Conservation (phyloP, 2,888 invertebrate genomes). For the Tribolium freemani region DNA sequence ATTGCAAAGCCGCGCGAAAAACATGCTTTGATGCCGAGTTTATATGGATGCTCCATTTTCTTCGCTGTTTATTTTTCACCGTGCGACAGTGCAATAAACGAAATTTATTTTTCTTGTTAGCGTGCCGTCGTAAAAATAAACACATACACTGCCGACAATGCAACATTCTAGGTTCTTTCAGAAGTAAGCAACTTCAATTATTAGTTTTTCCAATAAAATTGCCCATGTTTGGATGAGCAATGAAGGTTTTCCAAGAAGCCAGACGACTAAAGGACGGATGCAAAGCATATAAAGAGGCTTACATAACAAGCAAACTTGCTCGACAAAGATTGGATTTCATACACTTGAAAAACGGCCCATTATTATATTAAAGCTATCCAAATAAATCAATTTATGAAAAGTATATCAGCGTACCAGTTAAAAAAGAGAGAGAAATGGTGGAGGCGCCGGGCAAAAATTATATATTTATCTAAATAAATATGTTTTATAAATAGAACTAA, state of each 20-base stretch:
- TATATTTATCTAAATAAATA: no score
- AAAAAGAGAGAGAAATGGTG: no score
- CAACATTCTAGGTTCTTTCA: background rate
- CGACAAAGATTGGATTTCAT: background rate
- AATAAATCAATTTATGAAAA: background rate
- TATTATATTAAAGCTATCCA: background rate
- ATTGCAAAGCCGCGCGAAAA: background rate
- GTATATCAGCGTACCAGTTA: no score
- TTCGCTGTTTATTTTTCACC: conserved; percentile 22
- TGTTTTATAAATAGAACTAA: no score
- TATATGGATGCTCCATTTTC: conserved; percentile 29
- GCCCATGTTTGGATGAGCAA: background rate
- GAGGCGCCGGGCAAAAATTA: no score
- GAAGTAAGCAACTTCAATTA: background rate
- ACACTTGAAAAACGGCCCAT: background rate
- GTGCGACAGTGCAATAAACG: conserved; percentile 29
- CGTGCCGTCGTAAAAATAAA: conserved; percentile 22
- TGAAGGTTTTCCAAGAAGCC: background rate
- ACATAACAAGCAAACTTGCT: background rate
- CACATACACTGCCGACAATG: background rate
- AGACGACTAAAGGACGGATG: background rate
- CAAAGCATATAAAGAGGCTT: background rate
- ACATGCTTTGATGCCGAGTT: background rate
- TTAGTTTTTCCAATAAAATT: background rate
- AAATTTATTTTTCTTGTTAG: conserved; percentile 37